These are phyloP conservation scores for human (Homo sapiens) DNA, from an alignment of 2,113 vertebrate species.

Conservation along the genomic window DNA sequence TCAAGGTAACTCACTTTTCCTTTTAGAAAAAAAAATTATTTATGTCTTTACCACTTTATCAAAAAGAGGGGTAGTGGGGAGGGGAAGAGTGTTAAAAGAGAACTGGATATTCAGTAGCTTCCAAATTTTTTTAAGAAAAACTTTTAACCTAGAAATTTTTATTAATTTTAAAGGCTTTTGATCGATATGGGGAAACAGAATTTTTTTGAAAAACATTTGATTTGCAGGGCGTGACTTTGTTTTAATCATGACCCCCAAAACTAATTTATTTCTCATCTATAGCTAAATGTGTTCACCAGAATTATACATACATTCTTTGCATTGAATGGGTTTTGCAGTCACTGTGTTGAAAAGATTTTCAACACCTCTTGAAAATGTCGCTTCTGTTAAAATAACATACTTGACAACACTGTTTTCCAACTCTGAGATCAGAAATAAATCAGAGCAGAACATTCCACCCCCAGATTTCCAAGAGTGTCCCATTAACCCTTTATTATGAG, in stretches of 20 bases:
- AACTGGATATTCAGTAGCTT: not conserved
- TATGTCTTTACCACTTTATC: slow-evolving; percentile 5
- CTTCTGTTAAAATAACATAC: not conserved
- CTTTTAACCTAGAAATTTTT: not conserved
- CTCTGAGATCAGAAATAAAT: not conserved
- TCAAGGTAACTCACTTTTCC: slow-evolving; percentile 87
- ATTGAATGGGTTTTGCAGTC: not conserved
- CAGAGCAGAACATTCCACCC: not conserved
- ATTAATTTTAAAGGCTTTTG: slow-evolving; percentile 11
- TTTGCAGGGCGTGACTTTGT: not conserved
- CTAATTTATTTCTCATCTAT: not conserved
- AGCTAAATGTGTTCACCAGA: not conserved
- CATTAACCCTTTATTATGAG: too few species aligned
- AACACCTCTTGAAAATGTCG: not conserved
- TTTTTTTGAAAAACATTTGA: not conserved
- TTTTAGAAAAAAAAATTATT: not conserved
- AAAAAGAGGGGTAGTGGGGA: not conserved
- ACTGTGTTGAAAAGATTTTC: not conserved
- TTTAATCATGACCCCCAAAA: not conserved
- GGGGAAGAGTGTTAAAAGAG: not conserved
- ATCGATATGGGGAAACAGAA: not conserved
- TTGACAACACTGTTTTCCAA: not conserved
- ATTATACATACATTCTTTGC: not conserved
- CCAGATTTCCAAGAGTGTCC: not conserved
- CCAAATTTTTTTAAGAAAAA: not conserved